Base-by-base conservation (phyloP, 1,140 invertebrate genomes). In the Agrypnia vestita region DNA sequence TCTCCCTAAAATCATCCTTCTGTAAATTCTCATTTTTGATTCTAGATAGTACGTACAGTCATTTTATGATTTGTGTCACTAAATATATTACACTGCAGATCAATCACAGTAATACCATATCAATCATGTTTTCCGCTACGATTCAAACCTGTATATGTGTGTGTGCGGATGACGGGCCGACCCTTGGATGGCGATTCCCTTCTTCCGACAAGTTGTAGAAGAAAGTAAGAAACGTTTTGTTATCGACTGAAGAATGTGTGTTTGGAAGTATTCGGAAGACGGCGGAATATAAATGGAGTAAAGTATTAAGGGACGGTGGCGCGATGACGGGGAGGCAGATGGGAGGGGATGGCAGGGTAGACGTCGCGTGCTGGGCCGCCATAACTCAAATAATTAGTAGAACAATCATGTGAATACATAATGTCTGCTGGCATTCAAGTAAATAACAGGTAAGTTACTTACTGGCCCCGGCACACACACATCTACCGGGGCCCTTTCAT, bases 361-460 rank as follows among this genome's bases (percentile, higher is more conserved):
- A 76, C 67, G 62, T 81, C 25, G 82, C 79, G 79, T 83, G 82
- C 51, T 62, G 64, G 61, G 44, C 49, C 49, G 51, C 55, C 62
- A 83, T 83, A 83, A 83, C 79, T 83, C 82, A 83, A 81, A 81
- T 83, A 83, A 83, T 83, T 83, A 83, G 82, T 81, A 64, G 79
- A 83, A 83, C 82, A 83, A 83, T 83, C 82, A 83, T 83, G 79
- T 83, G 82, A 83, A 83, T 83, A 81, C 82, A 81, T 83, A 81
- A 83, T 83, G 82, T 83, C 82, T 81, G 79, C 82, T 72, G 59
- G 77, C 79, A 83, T 83, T 81, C 79, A 71, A 83, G 82, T 77
- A 83, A 83, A 83, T 83, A 83, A 80, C 78, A 75, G 79, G 75
- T 49, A 75, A 79, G 75, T 56, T 59, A 21, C 61, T 53, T 72